Conservation (phyloP, 2,113 vertebrate species). For the Stigmatopora argus region DNA sequence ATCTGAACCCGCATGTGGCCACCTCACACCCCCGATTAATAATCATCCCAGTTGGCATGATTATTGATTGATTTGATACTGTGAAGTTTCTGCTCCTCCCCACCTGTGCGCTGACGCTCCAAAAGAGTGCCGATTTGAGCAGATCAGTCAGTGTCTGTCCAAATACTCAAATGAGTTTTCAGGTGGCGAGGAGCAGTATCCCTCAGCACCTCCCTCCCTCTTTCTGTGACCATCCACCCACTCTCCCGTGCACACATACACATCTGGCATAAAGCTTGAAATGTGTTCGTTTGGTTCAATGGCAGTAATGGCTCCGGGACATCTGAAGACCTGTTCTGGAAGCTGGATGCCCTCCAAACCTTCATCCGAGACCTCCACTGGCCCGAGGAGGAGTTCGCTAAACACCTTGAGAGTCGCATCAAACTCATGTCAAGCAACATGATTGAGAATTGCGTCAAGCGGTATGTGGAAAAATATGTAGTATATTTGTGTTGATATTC, state of each 20-base stretch:
- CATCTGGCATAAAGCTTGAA: constrained; percentile 40
- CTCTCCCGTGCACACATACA: constrained; percentile 6
- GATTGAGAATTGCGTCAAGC: constrained; percentile 98
- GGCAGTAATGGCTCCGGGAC: constrained; percentile 95
- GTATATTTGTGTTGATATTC: no score
- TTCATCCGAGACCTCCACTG: constrained; percentile 98
- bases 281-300: constrained; percentile 65
- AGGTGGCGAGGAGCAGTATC: constrained; percentile 67
- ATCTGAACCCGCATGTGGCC: constrained; percentile 81
- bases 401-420: constrained; percentile 93
- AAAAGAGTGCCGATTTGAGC: constrained; percentile 23
- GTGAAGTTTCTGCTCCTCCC: constrained; percentile 63
- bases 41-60: constrained; percentile 80
- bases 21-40: constrained; percentile 73
- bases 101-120: constrained; percentile 80
- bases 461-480: constrained; percentile 64
- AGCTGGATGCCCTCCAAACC: constrained; percentile 95
- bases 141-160: constrained; percentile 74
- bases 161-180: constrained; percentile 66
- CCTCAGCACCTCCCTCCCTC: constrained; percentile 44
- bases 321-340: constrained; percentile 98
- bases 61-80: constrained; percentile 84
- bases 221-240: constrained; percentile 3
- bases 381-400: constrained; percentile 98
- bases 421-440: constrained; percentile 98